Percentiles rank a stretch among this genome's conserved stretches.
These are phyloP conservation scores for Apteryx mantelli DNA, from an alignment of 2,113 vertebrate species.

Conservation along the genomic window DNA sequence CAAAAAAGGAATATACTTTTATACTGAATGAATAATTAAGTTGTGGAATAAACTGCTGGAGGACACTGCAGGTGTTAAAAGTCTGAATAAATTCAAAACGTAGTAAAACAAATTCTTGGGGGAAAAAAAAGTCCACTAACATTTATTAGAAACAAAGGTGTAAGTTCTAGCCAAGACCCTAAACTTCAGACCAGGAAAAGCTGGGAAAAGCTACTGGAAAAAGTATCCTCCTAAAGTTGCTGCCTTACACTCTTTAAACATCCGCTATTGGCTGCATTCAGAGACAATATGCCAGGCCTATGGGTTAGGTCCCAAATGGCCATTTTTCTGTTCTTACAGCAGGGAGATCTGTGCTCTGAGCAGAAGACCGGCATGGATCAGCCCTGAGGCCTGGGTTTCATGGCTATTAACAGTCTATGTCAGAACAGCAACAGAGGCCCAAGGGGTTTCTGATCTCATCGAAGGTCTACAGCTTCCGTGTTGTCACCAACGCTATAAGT, in stretches of 20 bases:
- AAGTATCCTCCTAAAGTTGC: background rate
- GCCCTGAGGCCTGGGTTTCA: background rate
- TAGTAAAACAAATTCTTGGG: background rate
- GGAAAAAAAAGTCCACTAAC: background rate
- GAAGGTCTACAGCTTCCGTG: background rate
- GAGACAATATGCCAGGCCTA: background rate
- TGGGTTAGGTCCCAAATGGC: background rate
- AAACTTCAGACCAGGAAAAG: background rate
- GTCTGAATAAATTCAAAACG: background rate
- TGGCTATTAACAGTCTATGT: rapidly evolving
- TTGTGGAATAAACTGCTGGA: background rate
- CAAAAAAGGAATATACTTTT: background rate
- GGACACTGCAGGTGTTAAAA: background rate
- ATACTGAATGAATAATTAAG: background rate
- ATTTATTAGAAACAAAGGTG: background rate
- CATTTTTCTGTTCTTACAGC: background rate
- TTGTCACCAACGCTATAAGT: background rate
- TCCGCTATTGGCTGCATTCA: background rate
- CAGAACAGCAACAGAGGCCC: background rate
- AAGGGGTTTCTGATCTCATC: background rate
- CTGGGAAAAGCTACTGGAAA: background rate
- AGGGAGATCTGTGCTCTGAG: background rate
- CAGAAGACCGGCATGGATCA: background rate
- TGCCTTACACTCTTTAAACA: background rate
- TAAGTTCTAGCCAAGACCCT: background rate